Conservation (phyloP, 2,888 invertebrate genomes). For the Corythucha ciliata region DNA sequence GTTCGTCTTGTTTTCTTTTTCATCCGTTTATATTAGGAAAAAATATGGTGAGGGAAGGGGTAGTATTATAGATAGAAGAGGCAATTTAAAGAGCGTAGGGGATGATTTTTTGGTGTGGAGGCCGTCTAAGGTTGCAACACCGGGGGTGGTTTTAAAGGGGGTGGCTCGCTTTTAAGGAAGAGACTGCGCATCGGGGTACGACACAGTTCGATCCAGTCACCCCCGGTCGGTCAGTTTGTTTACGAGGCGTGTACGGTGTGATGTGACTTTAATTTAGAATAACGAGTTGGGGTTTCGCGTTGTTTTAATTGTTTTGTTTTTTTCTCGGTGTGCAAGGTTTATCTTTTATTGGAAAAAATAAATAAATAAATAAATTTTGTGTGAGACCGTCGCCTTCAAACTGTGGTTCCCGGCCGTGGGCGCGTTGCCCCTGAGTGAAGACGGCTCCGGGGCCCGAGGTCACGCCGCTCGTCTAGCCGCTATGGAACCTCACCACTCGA, state of each 20-base stretch:
- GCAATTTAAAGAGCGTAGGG: too few species aligned
- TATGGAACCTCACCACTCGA: constrained; percentile 17
- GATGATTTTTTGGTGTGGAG: too few species aligned
- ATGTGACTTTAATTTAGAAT: constrained; percentile 12
- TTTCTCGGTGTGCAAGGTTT: too few species aligned
- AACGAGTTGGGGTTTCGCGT: constrained; percentile 5
- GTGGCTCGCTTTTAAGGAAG: constrained; percentile 24
- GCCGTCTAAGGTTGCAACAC: too few species aligned
- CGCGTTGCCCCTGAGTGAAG: constrained; percentile 36
- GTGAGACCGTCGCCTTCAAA: constrained; percentile 26
- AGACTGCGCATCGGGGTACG: constrained; percentile 9
- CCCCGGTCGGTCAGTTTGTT: constrained; percentile 25
- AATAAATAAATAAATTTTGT: neutral
- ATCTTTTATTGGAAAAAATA: neutral
- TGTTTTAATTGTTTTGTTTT: neutral
- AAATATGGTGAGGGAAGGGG: too few species aligned
- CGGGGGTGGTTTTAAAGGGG: too few species aligned
- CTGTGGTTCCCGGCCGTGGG: constrained; percentile 39
- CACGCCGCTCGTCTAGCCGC: constrained; percentile 31
- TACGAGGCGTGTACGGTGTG: constrained; percentile 23
- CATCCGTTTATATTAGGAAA: too few species aligned
- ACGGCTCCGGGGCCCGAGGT: constrained; percentile 26
- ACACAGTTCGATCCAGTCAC: constrained; percentile 23
- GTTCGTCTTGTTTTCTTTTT: too few species aligned
- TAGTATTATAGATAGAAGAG: too few species aligned